Base-by-base conservation (phyloP, 2,113 vertebrate species). In the Trachemys scripta region DNA sequence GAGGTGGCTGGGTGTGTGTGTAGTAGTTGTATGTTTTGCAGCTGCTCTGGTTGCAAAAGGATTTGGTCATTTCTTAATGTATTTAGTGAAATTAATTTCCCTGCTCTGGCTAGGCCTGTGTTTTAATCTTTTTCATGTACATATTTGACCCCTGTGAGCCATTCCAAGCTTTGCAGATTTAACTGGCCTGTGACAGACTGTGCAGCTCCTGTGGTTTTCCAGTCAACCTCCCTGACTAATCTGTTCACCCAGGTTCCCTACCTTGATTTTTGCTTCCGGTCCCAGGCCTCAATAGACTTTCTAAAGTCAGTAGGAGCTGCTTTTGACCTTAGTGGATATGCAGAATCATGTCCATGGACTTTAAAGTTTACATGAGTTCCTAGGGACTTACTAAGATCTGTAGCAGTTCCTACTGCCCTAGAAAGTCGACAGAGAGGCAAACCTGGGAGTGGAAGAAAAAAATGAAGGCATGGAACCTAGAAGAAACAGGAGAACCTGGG, bases 71-170 rank as follows among this genome's bases (percentile, higher is more conserved):
- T 91, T 94, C 85, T 92, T 93, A 80, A 54, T 54, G 69, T 29
- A 4, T 51, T 57, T n/a, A 92, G 95, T 94, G 92, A 96, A 95
- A 94, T 96, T 89, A 85, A 87, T 96, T 97, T 84, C 79, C 50
- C 72, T 85, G 56, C 65, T 35, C 65, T 75, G 80, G 90, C 87
- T 78, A 72, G 89, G 69, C n/a, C n/a, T 88, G 80, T 83, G 31
- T 17, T 79, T 93, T 80, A 92, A 24, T 97, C 87, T 65, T 93
- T 94, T 96, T 94, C 90, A 65, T 11, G 76, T 91, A 90, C 24
- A 8, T 47, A 54, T 88, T 91, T 93, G 88, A 92, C 94, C 6
- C 35, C 19, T 27, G 5, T 45, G 19, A 62, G 31, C 29, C 42
- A 59, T 80, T 57, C 35, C 47, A 88, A 56, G 31, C 85, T 51